Evolutionary conservation across 2,797 vertebrate species (phyloP).

Genomic region (Clamator glandarius): DNA sequence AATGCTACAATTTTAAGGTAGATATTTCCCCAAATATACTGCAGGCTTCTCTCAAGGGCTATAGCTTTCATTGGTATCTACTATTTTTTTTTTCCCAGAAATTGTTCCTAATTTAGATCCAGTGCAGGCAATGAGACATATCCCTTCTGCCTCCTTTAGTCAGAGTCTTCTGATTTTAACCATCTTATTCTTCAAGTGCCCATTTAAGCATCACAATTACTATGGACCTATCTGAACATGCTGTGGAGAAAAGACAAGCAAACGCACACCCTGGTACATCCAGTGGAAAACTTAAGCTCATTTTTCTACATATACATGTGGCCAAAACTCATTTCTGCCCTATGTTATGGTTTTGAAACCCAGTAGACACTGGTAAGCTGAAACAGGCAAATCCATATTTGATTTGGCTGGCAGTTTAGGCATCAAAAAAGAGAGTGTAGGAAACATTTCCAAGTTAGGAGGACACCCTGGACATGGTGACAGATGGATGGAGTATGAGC

Average conservation of each 20-base stretch:
- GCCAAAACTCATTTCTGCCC: not conserved
- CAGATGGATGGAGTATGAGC: conserved; percentile 17
- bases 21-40: not conserved
- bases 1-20: not conserved
- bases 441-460: conserved; percentile 5
- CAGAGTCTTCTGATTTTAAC: not conserved
- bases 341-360: not conserved
- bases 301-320: not conserved
- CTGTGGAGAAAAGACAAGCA: not conserved
- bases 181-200: not conserved
- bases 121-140: not conserved
- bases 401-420: not conserved
- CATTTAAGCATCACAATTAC: not conserved
- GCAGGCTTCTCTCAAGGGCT: not conserved
- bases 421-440: not conserved
- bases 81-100: not conserved
- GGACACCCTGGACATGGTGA: not conserved
- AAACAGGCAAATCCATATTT: not conserved
- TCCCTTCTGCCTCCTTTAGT: not conserved
- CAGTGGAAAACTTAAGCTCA: not conserved
- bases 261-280: not conserved
- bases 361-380: not conserved
- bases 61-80: not conserved
- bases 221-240: not conserved
- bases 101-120: not conserved